phyloP scores from a whole-genome alignment of 2,888 invertebrate genomes.

The Sylvicola cinctus region DNA sequence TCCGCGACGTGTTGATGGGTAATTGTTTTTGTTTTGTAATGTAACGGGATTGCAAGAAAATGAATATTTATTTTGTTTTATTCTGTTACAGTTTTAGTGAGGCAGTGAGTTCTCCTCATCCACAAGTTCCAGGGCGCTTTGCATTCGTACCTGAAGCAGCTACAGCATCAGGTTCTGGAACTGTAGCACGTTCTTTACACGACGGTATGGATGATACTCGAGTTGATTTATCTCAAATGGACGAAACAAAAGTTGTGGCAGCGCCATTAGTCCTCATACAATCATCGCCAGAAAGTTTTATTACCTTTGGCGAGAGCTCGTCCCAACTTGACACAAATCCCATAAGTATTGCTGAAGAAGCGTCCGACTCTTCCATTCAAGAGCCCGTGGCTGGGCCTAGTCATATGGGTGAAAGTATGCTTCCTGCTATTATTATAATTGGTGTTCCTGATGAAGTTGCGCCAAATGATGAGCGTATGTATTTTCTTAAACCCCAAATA shows the following conservation, averaged over 20 bases:
- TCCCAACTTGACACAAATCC: slow-evolving; percentile 19
- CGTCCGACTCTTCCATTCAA: slow-evolving; percentile 2
- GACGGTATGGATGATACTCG: slow-evolving; percentile 54
- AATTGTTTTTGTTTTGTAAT: slow-evolving; percentile 5
- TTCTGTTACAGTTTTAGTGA: slow-evolving; percentile 32
- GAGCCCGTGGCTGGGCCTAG: slow-evolving; percentile 15
- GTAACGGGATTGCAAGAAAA: too few relatives aligned
- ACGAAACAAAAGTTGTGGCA: slow-evolving; percentile 32
- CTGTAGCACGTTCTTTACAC: slow-evolving; percentile 22
- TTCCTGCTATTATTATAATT: slow-evolving; percentile 9
- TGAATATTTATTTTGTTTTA: too few relatives aligned
- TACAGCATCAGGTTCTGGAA: slow-evolving; percentile 16
- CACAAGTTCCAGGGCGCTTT: slow-evolving; percentile 46
- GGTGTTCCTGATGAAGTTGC: slow-evolving; percentile 7
- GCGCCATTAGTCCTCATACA: background rate
- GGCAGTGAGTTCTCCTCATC: slow-evolving; percentile 79
- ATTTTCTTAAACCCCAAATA: background rate
- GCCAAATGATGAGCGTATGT: slow-evolving; percentile 1
- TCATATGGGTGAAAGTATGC: slow-evolving; percentile 6
- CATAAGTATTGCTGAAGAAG: slow-evolving; percentile 10
- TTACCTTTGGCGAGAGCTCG: slow-evolving; percentile 5
- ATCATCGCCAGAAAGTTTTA: slow-evolving; percentile 10
- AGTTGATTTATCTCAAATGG: slow-evolving; percentile 40
- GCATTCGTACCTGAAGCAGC: slow-evolving; percentile 35
- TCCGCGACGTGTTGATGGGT: slow-evolving; percentile 61